Conservation (phyloP, 2,888 invertebrate species). For the Tyria jacobaeae region DNA sequence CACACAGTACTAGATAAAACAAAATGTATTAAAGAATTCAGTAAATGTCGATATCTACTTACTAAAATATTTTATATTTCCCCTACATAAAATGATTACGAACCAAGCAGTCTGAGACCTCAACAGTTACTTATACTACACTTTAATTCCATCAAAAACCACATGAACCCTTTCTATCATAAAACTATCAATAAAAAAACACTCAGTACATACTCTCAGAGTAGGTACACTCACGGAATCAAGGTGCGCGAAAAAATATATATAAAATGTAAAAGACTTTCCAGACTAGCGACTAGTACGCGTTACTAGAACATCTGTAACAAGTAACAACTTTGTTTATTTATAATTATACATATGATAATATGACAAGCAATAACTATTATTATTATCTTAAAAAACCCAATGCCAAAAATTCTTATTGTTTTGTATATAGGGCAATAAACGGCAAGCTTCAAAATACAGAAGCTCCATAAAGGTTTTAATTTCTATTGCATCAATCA, state of each 20-base stretch:
- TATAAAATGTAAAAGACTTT: constrained; percentile 64
- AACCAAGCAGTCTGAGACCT: not conserved
- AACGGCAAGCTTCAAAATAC: too few relatives aligned
- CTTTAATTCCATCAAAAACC: constrained; percentile 18
- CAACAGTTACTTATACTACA: not conserved
- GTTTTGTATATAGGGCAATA: too few relatives aligned
- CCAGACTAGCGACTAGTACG: not conserved
- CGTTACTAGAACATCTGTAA: not conserved
- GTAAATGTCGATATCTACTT: too few relatives aligned
- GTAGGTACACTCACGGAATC: constrained; percentile 63
- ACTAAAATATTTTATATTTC: not conserved
- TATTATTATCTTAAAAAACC: too few relatives aligned
- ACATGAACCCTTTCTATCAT: constrained; percentile 21
- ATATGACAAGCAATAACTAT: too few relatives aligned
- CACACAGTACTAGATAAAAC: too few relatives aligned
- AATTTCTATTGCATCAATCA: too few relatives aligned
- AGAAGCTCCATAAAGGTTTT: too few relatives aligned
- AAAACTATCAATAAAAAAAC: constrained; percentile 48
- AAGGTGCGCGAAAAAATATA: constrained; percentile 74
- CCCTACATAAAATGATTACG: not conserved
- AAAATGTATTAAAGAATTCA: too few relatives aligned
- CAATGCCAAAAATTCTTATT: too few relatives aligned
- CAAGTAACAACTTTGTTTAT: not conserved
- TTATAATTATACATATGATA: not conserved
- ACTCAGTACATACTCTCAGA: constrained; percentile 20